Base-by-base conservation (phyloP, 2,797 vertebrate genomes). In the Spheniscus humboldti region DNA sequence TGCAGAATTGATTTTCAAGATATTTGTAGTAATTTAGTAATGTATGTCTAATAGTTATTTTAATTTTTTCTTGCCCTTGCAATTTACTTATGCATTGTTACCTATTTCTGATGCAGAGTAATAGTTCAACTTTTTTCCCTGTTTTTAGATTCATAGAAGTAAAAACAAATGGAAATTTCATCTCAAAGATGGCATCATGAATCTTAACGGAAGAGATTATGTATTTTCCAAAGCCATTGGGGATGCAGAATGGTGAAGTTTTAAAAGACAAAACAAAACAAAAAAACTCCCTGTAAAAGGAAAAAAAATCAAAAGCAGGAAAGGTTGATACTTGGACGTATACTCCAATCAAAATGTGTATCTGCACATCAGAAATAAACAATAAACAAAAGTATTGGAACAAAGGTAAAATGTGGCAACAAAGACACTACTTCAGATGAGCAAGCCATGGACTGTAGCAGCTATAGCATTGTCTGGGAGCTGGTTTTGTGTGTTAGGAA, bases 141-240 rank as follows among this genome's bases (percentile, higher is more conserved):
- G 37, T 84, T 94, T 96, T 93, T 98, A 99, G 99, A 99, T 99
- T 95, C 99, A 99, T 98, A 99, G 99, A 98, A 99, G 99, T 99
- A 99, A 99, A 99, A 99, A 99, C 98, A 99, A 99, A 97, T 99
- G 99, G 99, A 99, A 99, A 98, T 99, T 99, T 98, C 99, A 99
- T 98, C 99, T 99, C 97, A 99, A 99, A 98, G 99, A 99, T 90
- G 99, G 99, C 95, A 99, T 99, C 98, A 99, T 99, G 99, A 99
- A 99, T 98, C 99, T 99, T 97, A 99, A 99, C 5, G 99, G 99
- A 97, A 99, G 98, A 98, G 99, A 99, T 98, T 99, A 99, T 90
- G 99, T 99, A 97, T 99, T 99, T 98, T 99, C 99, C 98, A 99
- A 99, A 99, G 99, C 99, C 98, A 99, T 99, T 94, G 99, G 99